phyloP scores from a whole-genome alignment of 2,888 invertebrate genomes.

The Scaptomyza cyrtandrae region DNA sequence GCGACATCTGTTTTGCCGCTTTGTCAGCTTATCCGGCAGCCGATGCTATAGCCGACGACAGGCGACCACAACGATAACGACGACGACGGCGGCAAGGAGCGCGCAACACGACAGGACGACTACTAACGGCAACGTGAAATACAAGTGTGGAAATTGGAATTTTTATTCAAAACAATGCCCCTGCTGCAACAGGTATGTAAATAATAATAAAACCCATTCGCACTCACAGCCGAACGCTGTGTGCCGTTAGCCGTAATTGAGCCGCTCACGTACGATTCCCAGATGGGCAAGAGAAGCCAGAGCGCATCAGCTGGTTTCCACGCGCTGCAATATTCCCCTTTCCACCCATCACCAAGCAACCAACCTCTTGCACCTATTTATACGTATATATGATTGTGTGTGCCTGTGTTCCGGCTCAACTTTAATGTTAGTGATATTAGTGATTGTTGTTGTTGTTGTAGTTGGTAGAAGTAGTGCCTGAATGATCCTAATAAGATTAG shows the following conservation, averaged over 20 bases:
- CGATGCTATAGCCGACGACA: conserved; percentile 59
- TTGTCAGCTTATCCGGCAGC: conserved; percentile 72
- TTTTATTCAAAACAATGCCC: conserved; percentile 84
- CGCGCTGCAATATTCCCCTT: conserved; percentile 36
- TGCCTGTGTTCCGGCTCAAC: conserved; percentile 28
- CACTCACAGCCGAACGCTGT: conserved; percentile 63
- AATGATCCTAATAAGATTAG: conserved; percentile 82
- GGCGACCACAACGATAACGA: conserved; percentile 39
- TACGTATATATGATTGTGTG: conserved; percentile 17
- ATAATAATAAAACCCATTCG: conserved; percentile 82
- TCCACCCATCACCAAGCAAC: neutral
- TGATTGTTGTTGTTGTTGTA: neutral
- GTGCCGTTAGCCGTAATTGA: conserved; percentile 60
- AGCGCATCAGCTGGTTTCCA: conserved; percentile 57
- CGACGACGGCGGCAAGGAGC: conserved; percentile 30
- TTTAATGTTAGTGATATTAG: conserved; percentile 6
- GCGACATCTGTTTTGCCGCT: conserved; percentile 80
- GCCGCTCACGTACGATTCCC: conserved; percentile 69
- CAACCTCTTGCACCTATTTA: conserved; percentile 28
- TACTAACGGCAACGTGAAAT: conserved; percentile 69
- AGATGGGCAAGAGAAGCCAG: conserved; percentile 47
- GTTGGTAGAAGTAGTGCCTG: conserved; percentile 15
- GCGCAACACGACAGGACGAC: conserved; percentile 34
- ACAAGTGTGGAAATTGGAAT: conserved; percentile 83
- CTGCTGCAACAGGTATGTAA: conserved; percentile 85